A percentile compares a stretch with the other conserved stretches of the same genome.
These are phyloP conservation scores for Chascanopsetta lugubris DNA, from an alignment of 2,113 vertebrate genomes.

Conservation along the genomic window DNA sequence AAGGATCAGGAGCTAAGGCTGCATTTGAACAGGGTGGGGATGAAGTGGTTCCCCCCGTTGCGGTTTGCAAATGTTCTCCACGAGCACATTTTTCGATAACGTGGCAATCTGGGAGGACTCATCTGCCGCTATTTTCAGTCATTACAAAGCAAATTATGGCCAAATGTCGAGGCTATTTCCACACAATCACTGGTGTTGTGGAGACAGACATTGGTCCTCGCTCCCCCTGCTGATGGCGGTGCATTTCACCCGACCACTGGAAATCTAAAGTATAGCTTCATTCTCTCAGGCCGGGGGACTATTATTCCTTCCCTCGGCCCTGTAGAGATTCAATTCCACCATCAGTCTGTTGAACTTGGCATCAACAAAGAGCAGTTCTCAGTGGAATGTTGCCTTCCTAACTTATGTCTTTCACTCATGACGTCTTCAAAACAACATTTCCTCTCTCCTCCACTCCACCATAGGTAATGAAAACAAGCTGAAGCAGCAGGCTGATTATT, in stretches of 20 bases:
- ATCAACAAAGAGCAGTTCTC: slow-evolving; percentile 60
- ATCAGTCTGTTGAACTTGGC: slow-evolving; percentile 68
- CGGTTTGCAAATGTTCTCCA: slow-evolving; percentile 64
- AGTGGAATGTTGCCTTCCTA: slow-evolving; percentile 35
- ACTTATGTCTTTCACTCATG: slow-evolving; percentile 29
- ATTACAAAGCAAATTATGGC: slow-evolving; percentile 72
- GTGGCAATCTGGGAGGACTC: slow-evolving; percentile 60
- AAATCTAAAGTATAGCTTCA: slow-evolving; percentile 60
- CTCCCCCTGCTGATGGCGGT: slow-evolving; percentile 63
- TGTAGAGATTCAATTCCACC: slow-evolving; percentile 66
- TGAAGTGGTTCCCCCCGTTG: slow-evolving; percentile 41
- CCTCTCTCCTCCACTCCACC: slow-evolving; percentile 7
- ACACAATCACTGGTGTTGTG: slow-evolving; percentile 64
- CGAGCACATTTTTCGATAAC: slow-evolving; percentile 61
- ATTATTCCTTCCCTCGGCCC: slow-evolving; percentile 61
- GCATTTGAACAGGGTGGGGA: slow-evolving; percentile 7
- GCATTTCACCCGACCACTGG: slow-evolving; percentile 57
- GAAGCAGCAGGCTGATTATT: slow-evolving; percentile 29
- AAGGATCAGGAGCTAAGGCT: slow-evolving; percentile 11
- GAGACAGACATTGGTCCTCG: slow-evolving; percentile 52
- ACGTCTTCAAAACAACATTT: slow-evolving; percentile 17
- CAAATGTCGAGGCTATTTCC: slow-evolving; percentile 72
- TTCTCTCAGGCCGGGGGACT: slow-evolving; percentile 52
- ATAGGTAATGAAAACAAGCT: slow-evolving; percentile 47
- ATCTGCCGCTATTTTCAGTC: slow-evolving; percentile 65